A percentile compares a stretch with the other conserved stretches of the same genome.
phyloP scores from a whole-genome alignment of 2,888 invertebrate genomes.

The Torymus auratus region DNA sequence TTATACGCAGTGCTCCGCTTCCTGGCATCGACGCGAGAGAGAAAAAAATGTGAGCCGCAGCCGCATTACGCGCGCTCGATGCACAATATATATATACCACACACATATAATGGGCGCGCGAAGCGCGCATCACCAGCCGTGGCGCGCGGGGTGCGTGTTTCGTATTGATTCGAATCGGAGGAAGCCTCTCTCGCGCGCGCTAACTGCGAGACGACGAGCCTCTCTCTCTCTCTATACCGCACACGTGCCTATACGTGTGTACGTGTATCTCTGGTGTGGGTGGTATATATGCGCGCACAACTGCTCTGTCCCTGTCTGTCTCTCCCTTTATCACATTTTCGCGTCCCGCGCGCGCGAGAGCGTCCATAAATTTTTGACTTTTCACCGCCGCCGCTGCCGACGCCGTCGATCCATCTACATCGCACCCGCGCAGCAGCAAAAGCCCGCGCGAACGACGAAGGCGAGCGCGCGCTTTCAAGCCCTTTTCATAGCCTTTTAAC shows the following conservation, averaged over 20 bases:
- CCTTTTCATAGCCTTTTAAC: constrained; percentile 32
- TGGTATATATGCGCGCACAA: too few species aligned
- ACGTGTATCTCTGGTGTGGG: background rate
- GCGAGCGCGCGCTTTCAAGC: background rate
- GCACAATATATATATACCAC: too few species aligned
- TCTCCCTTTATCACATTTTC: background rate
- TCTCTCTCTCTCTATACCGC: background rate
- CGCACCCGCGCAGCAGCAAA: background rate
- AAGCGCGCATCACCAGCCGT: constrained; percentile 25
- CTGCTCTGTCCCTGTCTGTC: background rate
- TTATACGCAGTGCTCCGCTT: too few species aligned
- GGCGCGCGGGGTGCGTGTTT: constrained; percentile 65
- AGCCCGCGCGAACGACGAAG: constrained; percentile 1
- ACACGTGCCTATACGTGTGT: background rate
- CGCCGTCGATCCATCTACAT: constrained; percentile 18
- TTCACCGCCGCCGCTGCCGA: background rate
- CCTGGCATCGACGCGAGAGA: too few species aligned
- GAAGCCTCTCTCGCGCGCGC: constrained; percentile 70
- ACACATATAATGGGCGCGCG: background rate
- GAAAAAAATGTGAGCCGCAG: too few species aligned
- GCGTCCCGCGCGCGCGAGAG: background rate
- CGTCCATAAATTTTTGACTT: constrained; percentile 37
- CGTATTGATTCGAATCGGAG: constrained; percentile 72
- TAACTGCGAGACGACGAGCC: constrained; percentile 13
- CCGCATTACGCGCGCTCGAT: too few species aligned